Base-by-base conservation (phyloP, 2,113 vertebrate species). In the Dasyurus viverrinus region DNA sequence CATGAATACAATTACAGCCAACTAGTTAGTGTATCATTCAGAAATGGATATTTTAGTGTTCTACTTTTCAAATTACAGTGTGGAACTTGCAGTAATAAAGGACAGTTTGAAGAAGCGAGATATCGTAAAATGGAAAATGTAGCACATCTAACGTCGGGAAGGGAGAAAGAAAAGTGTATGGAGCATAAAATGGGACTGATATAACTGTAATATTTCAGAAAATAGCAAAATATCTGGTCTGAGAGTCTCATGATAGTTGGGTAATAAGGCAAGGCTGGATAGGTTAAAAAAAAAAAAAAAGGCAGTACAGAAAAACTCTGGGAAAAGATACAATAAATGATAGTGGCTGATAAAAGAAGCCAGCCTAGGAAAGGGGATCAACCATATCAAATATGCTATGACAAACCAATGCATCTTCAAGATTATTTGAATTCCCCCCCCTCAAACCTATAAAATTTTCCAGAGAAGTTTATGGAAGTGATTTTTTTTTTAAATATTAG, bases 61-160 rank as follows among this genome's bases (percentile, higher is more conserved):
- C 94, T 94, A 22, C 95, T 96, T 95, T 96, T 96, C 96, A 96
- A 96, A 98, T 96, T 94, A 95, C 52, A 92, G 60, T 55, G 91
- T 93, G 90, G 94, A 96, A 97, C 93, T 97, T 89, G 48, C 2
- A 23, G 94, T 91, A 90, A 92, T 97, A 97, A 97, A 97, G 97
- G 92, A 92, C 84, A 95, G 89, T 94, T 55, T 94, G 94, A 76
- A 95, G 94, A 94, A 95, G 94, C 55, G 89, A 93, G 94, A 94
- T 97, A 89, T 57, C 89, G 24, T 97, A 97, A 95, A 95, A 76
- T 47, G 26, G 93, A 53, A 90, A 94, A 89, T 89, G 91, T 89
- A 90, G 90, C 36, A 23, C 22, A 60, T 68, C 90, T 2, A 36
- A 48, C 25, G 8, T 19, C 93, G 53, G 27, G 55, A 42, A 60